Evolutionary conservation across 2,113 vertebrate genomes (phyloP), one percentile per base, ranked within the genome.

Genomic region (Chamaea fasciata): DNA sequence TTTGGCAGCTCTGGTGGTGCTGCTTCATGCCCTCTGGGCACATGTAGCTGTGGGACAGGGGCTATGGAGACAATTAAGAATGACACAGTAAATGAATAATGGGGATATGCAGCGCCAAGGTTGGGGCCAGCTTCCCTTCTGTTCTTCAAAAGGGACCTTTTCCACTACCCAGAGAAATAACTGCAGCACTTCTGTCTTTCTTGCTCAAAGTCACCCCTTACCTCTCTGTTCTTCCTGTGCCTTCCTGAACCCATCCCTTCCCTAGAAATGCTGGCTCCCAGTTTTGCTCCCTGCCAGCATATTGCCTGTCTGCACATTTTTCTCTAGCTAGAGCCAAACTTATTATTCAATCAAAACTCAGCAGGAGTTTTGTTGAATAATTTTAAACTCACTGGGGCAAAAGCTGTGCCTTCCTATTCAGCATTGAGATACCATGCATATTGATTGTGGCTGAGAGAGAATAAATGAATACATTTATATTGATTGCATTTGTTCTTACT

Each of bases 401-500:
- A 86, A 93, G 67, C 73, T 81, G 49, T 89, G 83, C 46, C 74
- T 97, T 90, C 62, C 62, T 82, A 64, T 70, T 92, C 80, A 79
- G 19, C 83, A 75, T 1, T 35, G 69, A 85, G 94, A 77, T 74
- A 67, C 49, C 44, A 13, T 67, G 84, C 86, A 92, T 90, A 91
- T 88, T 94, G 94, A 92, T 90, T 88, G 73, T 69, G 67, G 37
- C 81, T 81, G 82, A 85, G 83, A 94, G 44, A 91, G 95, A 97
- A 95, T 83, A 96, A 96, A 92, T 89, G 49, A 94, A 96, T 93
- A 93, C 69, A 91, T 96, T 95, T 88, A 89, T 89, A 96, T 84
- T 95, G 94, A 96, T 95, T 94, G 83, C 92, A 84, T 95, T 69
- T 95, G 92, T 94, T 93, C 91, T 94, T 82, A 70, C 64, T 94